phyloP scores from a whole-genome alignment of 2,113 vertebrate species.

The Psittacus erithacus region DNA sequence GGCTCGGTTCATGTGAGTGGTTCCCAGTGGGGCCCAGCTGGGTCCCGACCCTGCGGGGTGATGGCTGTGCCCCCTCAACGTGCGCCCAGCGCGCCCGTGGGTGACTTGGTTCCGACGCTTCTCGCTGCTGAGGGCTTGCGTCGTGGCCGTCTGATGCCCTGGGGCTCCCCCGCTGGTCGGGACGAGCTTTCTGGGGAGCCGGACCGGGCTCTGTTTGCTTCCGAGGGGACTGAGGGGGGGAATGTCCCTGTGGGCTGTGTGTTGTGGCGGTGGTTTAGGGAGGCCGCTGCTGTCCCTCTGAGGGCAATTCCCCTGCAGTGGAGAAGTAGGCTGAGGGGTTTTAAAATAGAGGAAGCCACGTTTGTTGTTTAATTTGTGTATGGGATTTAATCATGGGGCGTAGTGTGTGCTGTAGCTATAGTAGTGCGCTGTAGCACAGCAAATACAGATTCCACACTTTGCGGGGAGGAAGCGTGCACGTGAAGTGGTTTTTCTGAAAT shows the following conservation, averaged over 20 bases:
- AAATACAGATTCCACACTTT: accelerated
- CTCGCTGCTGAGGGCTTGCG: accelerated
- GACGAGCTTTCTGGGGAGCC: background rate
- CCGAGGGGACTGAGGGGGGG: background rate
- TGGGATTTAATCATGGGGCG: accelerated
- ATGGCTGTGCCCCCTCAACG: accelerated
- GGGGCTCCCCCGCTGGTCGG: background rate
- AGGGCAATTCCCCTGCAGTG: background rate
- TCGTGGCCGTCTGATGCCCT: too few relatives aligned
- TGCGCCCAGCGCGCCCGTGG: accelerated
- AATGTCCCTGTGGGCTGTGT: background rate
- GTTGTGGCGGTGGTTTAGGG: background rate
- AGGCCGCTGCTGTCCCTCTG: background rate
- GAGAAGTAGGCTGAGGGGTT: accelerated
- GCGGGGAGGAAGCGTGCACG: accelerated
- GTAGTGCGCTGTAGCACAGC: background rate
- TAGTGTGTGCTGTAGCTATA: accelerated
- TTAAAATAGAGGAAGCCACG: background rate
- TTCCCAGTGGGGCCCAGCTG: accelerated
- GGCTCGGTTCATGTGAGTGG: constrained; percentile 49
- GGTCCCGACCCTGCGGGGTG: accelerated
- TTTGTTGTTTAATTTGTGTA: accelerated
- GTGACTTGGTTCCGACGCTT: background rate
- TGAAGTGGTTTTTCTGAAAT: background rate
- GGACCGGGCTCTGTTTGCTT: background rate